Conservation (phyloP, 2,797 vertebrate genomes). For the Coregonus sp. region DNA sequence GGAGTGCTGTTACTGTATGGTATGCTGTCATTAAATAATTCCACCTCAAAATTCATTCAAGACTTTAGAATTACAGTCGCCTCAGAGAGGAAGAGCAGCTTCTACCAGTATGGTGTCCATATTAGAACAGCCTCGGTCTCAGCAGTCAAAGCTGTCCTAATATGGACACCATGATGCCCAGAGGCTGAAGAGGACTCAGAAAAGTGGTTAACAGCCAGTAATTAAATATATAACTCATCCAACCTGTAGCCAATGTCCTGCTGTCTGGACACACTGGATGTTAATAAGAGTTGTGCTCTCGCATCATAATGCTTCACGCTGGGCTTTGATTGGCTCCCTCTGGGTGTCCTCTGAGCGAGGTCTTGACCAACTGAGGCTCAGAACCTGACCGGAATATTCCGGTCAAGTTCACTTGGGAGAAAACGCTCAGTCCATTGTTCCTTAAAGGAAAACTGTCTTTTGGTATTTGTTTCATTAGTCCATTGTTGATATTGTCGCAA, state of each 20-base stretch:
- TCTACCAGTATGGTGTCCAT: background rate
- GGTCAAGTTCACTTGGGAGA: too few relatives aligned
- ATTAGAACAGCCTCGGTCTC: background rate
- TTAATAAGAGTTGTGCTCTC: conserved; percentile 61
- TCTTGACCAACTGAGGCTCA: conserved; percentile 53
- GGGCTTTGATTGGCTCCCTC: conserved; percentile 60
- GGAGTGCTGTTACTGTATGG: background rate
- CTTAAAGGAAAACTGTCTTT: too few relatives aligned
- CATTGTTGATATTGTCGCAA: too few relatives aligned
- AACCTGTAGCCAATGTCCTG: conserved; percentile 55
- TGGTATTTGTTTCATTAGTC: too few relatives aligned
- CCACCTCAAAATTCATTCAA: background rate
- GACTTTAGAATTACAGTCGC: background rate
- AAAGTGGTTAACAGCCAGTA: background rate
- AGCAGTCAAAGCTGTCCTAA: background rate
- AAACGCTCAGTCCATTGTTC: too few relatives aligned
- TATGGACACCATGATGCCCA: background rate
- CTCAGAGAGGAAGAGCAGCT: background rate
- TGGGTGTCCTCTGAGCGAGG: conserved; percentile 62
- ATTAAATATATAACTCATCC: conserved; percentile 31
- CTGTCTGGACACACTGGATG: conserved; percentile 56
- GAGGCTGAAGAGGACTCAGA: background rate
- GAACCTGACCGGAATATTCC: conserved; percentile 68
- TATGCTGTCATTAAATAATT: background rate
- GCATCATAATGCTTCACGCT: conserved; percentile 64